phyloP scores from a whole-genome alignment of 2,113 vertebrate species.

The Hucho hucho region DNA sequence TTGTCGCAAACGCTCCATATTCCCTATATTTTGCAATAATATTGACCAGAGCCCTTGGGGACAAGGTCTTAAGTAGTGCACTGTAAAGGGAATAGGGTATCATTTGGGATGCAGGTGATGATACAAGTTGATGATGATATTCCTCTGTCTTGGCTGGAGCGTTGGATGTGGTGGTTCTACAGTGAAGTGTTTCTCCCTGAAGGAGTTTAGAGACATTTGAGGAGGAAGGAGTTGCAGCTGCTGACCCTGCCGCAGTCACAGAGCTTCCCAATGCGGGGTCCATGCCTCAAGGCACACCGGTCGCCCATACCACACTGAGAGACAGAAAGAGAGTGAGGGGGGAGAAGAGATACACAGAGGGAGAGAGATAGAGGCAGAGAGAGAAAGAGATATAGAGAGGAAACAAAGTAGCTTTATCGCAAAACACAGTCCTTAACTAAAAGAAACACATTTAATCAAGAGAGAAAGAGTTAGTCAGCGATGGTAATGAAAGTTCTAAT shows the following conservation, averaged over 20 bases:
- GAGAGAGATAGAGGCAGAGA: background rate
- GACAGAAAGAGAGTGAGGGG: background rate
- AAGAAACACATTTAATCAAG: conserved; percentile 13
- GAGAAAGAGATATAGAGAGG: background rate
- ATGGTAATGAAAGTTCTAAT: background rate
- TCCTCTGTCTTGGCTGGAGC: background rate
- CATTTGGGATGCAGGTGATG: background rate
- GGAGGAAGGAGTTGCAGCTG: conserved; percentile 78
- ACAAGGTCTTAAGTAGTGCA: too few relatives aligned
- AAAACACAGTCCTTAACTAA: conserved; percentile 13
- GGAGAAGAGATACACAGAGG: background rate
- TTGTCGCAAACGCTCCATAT: too few relatives aligned
- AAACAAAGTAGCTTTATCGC: background rate
- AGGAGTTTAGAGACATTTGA: conserved; percentile 74
- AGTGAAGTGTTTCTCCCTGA: background rate
- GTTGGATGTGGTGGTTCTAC: background rate
- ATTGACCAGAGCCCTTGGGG: too few relatives aligned
- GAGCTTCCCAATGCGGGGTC: conserved; percentile 77
- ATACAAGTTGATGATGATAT: background rate
- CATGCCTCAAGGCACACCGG: conserved; percentile 76
- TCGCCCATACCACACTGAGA: conserved; percentile 71
- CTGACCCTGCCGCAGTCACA: conserved; percentile 76
- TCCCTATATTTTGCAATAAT: too few relatives aligned
- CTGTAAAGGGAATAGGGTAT: too few relatives aligned
- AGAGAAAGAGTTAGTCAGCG: background rate